Percentiles rank a stretch among this genome's conserved stretches.
phyloP scores from a whole-genome alignment of 2,113 vertebrate species.

The Percopsis transmontana region DNA sequence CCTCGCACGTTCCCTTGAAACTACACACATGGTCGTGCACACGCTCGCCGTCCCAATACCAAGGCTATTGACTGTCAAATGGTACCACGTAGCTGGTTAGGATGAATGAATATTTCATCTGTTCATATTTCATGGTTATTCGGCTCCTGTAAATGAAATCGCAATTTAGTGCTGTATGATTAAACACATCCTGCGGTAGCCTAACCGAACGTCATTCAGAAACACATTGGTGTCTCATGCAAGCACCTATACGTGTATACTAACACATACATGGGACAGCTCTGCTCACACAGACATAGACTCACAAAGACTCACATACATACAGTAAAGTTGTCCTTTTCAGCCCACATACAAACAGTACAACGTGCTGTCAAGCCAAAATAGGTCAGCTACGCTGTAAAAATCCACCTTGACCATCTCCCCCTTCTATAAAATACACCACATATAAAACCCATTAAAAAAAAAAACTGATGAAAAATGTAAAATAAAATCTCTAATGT shows the following conservation, averaged over 20 bases:
- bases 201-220: constrained; percentile 14
- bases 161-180: constrained; percentile 34
- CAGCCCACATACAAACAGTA: not conserved
- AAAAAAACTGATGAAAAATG: constrained; percentile 51
- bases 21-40: not conserved
- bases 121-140: constrained; percentile 51
- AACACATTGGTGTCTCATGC: not conserved
- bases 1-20: constrained; percentile 22
- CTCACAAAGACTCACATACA: not conserved
- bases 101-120: constrained; percentile 66
- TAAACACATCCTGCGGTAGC: constrained; percentile 24
- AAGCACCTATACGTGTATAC: not conserved
- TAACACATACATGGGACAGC: not conserved
- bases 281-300: too few species aligned
- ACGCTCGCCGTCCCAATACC: constrained; percentile 16
- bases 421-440: constrained; percentile 51
- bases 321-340: not conserved
- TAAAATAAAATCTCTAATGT: constrained; percentile 43
- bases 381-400: constrained; percentile 50
- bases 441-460: constrained; percentile 54
- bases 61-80: constrained; percentile 52
- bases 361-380: not conserved
- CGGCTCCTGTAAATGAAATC: constrained; percentile 38
- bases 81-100: constrained; percentile 44
- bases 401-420: constrained; percentile 60